phyloP scores from a whole-genome alignment of 2,888 invertebrate species.

The Lepidocyrtoides sp. region DNA sequence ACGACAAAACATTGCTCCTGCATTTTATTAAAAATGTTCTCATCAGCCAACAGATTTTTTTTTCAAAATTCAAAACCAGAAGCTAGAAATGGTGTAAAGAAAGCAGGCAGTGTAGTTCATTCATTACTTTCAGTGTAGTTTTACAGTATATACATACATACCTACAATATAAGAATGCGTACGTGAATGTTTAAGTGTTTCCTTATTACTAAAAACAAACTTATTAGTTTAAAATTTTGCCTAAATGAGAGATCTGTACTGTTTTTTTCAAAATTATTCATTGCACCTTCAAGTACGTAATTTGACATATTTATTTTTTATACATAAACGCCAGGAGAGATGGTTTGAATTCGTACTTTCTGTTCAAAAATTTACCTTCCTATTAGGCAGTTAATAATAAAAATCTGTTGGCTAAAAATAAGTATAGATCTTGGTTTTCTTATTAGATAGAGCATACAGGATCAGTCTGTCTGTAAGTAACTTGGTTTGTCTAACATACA shows the following conservation, averaged over 20 bases:
- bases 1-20: too few species aligned
- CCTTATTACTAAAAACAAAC: not conserved
- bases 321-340: not conserved
- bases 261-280: slow-evolving; percentile 4
- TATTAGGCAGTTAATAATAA: slow-evolving; percentile 10
- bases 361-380: not conserved
- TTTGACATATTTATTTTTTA: not conserved
- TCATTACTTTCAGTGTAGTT: too few species aligned
- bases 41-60: too few species aligned
- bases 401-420: too few species aligned
- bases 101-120: too few species aligned
- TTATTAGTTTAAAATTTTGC: too few species aligned
- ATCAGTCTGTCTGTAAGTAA: slow-evolving; percentile 18
- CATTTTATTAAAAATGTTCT: too few species aligned
- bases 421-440: not conserved
- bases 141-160: too few species aligned
- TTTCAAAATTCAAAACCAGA: too few species aligned
- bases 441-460: slow-evolving; percentile 44
- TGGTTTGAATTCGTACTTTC: not conserved
- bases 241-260: not conserved
- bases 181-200: not conserved
- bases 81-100: too few species aligned
- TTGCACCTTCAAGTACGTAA: not conserved
- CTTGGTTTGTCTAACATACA: not conserved
- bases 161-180: not conserved